Evolutionary conservation across 1,140 invertebrate species (phyloP).

Genomic region (Cydia fagiglandana): DNA sequence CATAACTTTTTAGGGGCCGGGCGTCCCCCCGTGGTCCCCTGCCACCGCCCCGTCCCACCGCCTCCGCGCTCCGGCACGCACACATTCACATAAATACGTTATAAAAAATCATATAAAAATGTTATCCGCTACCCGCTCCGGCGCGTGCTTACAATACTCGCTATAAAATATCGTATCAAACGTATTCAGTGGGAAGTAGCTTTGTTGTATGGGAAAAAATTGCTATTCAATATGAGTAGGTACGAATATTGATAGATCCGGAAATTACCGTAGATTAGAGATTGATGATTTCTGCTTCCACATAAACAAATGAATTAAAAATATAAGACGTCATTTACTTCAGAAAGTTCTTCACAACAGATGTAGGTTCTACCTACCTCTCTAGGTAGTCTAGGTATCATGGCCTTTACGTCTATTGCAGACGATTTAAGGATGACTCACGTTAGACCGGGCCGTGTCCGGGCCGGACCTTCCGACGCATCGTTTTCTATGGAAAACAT

Average conservation of each 20-base stretch:
- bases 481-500: no score
- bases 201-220: constrained; percentile 64
- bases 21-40: constrained; percentile 46
- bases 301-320: constrained; percentile 47
- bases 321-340: background rate
- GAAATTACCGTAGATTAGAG: constrained; percentile 46
- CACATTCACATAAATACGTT: constrained; percentile 45
- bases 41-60: constrained; percentile 36
- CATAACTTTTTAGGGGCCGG: constrained; percentile 76
- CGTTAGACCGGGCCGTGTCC: no score
- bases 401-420: no score
- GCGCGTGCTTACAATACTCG: constrained; percentile 65
- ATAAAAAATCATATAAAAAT: constrained; percentile 64
- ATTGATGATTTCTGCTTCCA: constrained; percentile 38
- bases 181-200: constrained; percentile 68
- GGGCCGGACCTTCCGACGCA: no score
- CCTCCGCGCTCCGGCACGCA: constrained; percentile 41
- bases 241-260: constrained; percentile 41
- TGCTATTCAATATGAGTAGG: constrained; percentile 35
- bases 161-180: constrained; percentile 73
- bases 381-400: no score
- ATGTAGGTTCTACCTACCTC: no score
- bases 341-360: no score
- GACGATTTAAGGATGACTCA: no score
- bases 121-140: constrained; percentile 42